Evolutionary conservation across 1,140 invertebrate genomes (phyloP).

Genomic region (Cydia amplana): DNA sequence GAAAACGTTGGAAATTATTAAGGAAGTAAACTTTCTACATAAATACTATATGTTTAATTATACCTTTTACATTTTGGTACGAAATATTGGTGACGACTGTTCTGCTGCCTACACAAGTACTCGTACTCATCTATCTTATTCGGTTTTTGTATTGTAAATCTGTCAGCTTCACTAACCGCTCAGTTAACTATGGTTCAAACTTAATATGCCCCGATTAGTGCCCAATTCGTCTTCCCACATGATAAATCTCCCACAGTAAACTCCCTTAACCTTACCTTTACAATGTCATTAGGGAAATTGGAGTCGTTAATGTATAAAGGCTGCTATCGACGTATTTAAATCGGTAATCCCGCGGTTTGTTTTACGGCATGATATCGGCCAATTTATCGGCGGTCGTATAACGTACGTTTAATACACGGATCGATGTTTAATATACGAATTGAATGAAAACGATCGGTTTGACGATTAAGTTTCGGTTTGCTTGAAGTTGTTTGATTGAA

Average conservation of each 20-base stretch:
- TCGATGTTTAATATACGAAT: slow-evolving; percentile 43
- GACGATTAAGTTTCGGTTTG: slow-evolving; percentile 36
- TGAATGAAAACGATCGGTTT: slow-evolving; percentile 38
- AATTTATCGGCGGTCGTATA: slow-evolving; percentile 69
- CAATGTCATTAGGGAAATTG: slow-evolving; percentile 78
- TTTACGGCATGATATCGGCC: slow-evolving; percentile 67
- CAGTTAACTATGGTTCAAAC: background rate
- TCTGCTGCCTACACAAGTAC: no score
- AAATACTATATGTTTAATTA: no score
- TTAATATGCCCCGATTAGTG: slow-evolving; percentile 28
- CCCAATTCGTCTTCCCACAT: background rate
- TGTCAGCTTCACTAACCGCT: background rate
- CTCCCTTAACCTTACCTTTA: slow-evolving; percentile 74
- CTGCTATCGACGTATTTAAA: slow-evolving; percentile 74
- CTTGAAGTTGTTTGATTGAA: background rate
- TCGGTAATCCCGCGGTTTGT: slow-evolving; percentile 74
- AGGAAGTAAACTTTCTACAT: no score
- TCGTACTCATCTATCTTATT: background rate
- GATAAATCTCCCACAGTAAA: slow-evolving; percentile 48
- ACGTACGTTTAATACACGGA: slow-evolving; percentile 59
- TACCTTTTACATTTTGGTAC: no score
- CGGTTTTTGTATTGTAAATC: background rate
- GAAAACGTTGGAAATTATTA: no score
- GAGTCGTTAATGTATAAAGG: slow-evolving; percentile 75
- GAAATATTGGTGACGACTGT: no score